Base-by-base conservation (phyloP, 2,797 vertebrate species). In the Micropoecilia bifurca region DNA sequence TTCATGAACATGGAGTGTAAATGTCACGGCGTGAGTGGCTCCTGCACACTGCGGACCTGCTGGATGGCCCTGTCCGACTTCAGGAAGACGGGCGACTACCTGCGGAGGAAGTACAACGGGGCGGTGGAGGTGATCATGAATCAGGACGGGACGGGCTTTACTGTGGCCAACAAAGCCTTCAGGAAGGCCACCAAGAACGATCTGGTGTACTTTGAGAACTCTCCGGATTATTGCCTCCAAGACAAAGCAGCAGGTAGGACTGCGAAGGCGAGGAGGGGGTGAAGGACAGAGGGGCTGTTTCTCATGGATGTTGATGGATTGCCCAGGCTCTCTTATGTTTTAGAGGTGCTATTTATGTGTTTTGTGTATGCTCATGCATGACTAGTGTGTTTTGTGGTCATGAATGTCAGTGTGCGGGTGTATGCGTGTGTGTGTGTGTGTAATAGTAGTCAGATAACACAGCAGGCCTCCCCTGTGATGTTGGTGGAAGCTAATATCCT, bases 21-120 rank as follows among this genome's bases (percentile, higher is more conserved):
- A 91, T 99, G 99, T 89, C 99, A 99, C 0, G 99, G 99, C 0
- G 98, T 99, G 82, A 99, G 99, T 0, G 99, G 99, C 84, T 99
- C 99, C 50, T 99, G 99, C 87, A 97, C 98, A 0, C 96, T 99
- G 82, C 96, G 99, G 87, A 99, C 99, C 78, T 99, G 99, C 76
- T 99, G 99, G 99, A 94, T 97, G 88, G 98, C 98, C n/a, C 98
- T 99, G 96, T 97, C 98, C 0, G 98, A 99, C 93, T 99, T 99
- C 85, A 96, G 98, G 46, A 98, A 97, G 94, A 99, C 98, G 0
- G 98, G 99, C 12, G 99, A 99, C 91, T 98, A 97, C 94, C 95
- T 99, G 47, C 94, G 97, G 88, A 96, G 95, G 88, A 98, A 98
- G 89, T 99, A 99, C 92, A 98, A 99, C 0, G 97, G 97, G 7